phyloP scores from a whole-genome alignment of 1,140 invertebrate genomes.

The Drosophila ironensis region DNA sequence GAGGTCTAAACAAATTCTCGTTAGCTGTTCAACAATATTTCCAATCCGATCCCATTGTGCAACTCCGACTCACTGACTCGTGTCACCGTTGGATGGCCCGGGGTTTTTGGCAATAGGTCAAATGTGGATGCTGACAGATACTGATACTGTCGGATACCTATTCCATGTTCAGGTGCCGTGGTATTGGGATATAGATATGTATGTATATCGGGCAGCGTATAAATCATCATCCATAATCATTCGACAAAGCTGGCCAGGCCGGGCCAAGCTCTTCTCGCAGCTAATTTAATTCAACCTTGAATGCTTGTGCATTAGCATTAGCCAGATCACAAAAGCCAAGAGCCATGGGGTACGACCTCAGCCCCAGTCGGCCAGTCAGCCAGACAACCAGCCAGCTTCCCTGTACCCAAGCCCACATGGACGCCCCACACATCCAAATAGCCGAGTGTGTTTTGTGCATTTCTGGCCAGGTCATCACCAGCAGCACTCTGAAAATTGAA shows the following conservation, averaged over 20 bases:
- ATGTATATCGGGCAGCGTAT: constrained; percentile 36
- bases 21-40: neutral
- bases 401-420: constrained; percentile 7
- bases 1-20: neutral
- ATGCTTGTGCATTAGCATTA: constrained; percentile 69
- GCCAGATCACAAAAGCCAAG: constrained; percentile 64
- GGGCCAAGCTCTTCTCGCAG: constrained; percentile 45
- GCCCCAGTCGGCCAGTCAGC: constrained; percentile 40
- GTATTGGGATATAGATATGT: constrained; percentile 7
- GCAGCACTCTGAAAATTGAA: constrained; percentile 39
- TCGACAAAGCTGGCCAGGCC: constrained; percentile 33
- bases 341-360: constrained; percentile 56
- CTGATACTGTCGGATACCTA: neutral
- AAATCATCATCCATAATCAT: constrained; percentile 51
- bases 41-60: constrained; percentile 14
- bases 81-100: constrained; percentile 7
- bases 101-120: constrained; percentile 43
- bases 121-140: constrained; percentile 5
- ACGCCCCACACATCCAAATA: neutral
- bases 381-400: constrained; percentile 42
- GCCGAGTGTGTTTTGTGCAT: constrained; percentile 7
- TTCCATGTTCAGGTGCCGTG: constrained; percentile 8
- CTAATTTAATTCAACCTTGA: constrained; percentile 71
- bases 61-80: constrained; percentile 20
- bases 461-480: constrained; percentile 39